These are phyloP conservation scores for Drosophila falleni DNA, from an alignment of 2,888 invertebrate genomes.

Conservation along the genomic window DNA sequence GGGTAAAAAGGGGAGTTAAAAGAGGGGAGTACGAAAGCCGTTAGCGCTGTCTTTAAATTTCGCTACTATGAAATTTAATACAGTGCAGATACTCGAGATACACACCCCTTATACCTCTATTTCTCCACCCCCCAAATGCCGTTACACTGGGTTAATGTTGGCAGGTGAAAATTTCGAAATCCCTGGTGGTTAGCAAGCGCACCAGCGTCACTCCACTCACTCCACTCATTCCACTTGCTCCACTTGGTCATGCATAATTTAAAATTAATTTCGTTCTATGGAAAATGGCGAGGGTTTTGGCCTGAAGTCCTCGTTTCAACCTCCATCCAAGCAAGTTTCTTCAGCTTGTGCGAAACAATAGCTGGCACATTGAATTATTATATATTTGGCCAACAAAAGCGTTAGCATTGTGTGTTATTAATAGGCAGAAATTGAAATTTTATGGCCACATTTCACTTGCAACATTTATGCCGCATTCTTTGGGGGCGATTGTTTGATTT, in stretches of 20 bases:
- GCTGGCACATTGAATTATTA: slow-evolving; percentile 64
- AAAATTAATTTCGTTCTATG: slow-evolving; percentile 78
- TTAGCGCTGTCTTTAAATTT: slow-evolving; percentile 43
- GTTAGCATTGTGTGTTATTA: slow-evolving; percentile 64
- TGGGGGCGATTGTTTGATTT: slow-evolving; percentile 51
- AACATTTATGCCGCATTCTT: slow-evolving; percentile 46
- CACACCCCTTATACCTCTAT: not conserved
- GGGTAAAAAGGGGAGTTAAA: not conserved
- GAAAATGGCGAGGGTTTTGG: slow-evolving; percentile 44
- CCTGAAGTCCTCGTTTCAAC: not conserved
- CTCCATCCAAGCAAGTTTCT: not conserved
- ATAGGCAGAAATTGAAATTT: slow-evolving; percentile 74
- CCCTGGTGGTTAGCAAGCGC: slow-evolving; percentile 65
- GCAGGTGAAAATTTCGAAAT: slow-evolving; percentile 77
- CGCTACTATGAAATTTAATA: slow-evolving; percentile 48
- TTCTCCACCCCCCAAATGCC: not conserved
- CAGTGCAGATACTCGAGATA: slow-evolving; percentile 30
- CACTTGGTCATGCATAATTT: slow-evolving; percentile 75
- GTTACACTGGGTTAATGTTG: slow-evolving; percentile 65
- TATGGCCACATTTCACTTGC: slow-evolving; percentile 47
- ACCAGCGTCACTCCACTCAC: slow-evolving; percentile 49
- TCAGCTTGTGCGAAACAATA: slow-evolving; percentile 31
- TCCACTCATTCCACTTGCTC: slow-evolving; percentile 45
- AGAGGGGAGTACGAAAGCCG: not conserved
- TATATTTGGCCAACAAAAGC: slow-evolving; percentile 40